Evolutionary conservation across 2,113 vertebrate genomes (phyloP), one percentile per base, ranked within the genome.

Genomic region (Indicator indicator): DNA sequence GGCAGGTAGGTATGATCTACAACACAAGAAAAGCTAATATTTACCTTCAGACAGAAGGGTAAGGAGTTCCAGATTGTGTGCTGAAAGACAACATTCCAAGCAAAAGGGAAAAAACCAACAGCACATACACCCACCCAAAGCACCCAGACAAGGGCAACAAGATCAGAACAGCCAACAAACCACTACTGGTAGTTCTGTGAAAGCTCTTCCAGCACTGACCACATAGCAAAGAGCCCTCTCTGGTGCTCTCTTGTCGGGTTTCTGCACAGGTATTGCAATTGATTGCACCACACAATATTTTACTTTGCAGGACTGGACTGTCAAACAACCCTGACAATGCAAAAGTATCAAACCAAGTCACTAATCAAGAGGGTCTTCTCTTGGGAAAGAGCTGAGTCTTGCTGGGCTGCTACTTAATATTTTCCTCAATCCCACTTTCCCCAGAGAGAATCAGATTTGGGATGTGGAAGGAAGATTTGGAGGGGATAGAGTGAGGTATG

Each of bases 51-150:
- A 63, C 30, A n/a, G 69, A 76, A 58, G 50, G 65, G 21, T 12
- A 75, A 73, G 40, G 55, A 81, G 46, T 8, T 87, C 23, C 63
- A 73, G 55, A 11, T 6, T 60, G 55, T 16, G n/a, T 68, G 84
- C 78, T 87, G 82, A 93, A 89, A 87, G n/a, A 69, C 95, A 71
- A 19, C 77, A 95, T 87, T 89, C 68, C 83, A 75, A 82, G 87
- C 40, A 83, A 63, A 89, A 79, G 40, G 50, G 44, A 69, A 79
- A 27, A 59, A 83, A 16, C 7, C 64, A 88, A 7, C 18, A 33
- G 12, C 6, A 20, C 0, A 0, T 9, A 50, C 5, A 76, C 12
- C 16, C 59, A 78, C 52, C 27, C 79, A 67, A 32, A 73, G 71
- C 73, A 38, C 40, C 14, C 59, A 83, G 52, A 68, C 42, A 32